Evolutionary conservation across 1,140 invertebrate genomes (phyloP), one percentile per base, ranked within the genome.

Genomic region (Physella acuta): DNA sequence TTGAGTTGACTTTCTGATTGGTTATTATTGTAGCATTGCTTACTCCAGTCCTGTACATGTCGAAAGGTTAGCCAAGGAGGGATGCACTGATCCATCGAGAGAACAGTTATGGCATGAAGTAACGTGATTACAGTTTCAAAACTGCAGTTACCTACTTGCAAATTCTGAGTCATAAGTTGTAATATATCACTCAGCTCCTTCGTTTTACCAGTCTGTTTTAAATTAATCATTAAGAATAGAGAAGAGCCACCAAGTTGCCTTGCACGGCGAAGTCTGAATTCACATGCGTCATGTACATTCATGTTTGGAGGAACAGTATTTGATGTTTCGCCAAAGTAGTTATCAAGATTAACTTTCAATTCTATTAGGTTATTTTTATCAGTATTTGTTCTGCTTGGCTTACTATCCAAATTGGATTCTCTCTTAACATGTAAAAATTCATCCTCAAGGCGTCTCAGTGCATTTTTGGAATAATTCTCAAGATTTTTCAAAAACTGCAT

Each of bases 401-500:
- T 68, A 28, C 63, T 39, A 39, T 64, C 61, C 17, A 66, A 55
- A 37, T 55, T 61, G 4, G 56, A 39, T 8, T 61, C 68, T 52
- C 67, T 62, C 31, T 71, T 73, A 55, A 73, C 49, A 20, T 75
- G 74, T 16, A 71, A 53, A 49, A 62, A 61, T 44, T 73, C 66
- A 26, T 75, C 74, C n/a, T 75, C 74, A 8, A 75, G 58, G 1
- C 61, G 52, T 26, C 68, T 39, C 61, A 75, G 68, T 0, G 68
- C 63, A 36, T 68, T 62, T 49, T 68, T 49, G 17, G 63, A 60
- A n/a, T 34, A 34, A 26, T 33, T 26, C 26, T 63, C 44, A 44
- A 73, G 56, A 14, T 1, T 31, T 56, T 73, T 73, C n/a, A 75
- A 26, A 20, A 37, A 59, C 24, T n/a, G 26, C 24, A 44, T n/a